Conservation (phyloP, 2,113 vertebrate genomes). For the Saguinus midas region DNA sequence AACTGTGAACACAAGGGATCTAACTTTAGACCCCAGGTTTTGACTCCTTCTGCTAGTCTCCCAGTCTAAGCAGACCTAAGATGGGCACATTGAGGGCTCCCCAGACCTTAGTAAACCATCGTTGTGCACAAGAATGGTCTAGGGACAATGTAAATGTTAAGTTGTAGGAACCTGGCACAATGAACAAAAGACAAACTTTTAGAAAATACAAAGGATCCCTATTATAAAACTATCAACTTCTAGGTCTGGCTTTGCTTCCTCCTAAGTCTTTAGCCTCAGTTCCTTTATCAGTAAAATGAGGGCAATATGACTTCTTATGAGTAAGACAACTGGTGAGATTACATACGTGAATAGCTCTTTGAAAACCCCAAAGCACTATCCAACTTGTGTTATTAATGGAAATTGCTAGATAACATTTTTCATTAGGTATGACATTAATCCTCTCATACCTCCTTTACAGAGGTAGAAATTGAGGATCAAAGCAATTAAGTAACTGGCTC, state of each 20-base stretch:
- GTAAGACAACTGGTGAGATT: background rate
- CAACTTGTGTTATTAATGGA: background rate
- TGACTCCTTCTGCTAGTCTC: background rate
- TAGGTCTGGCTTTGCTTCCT: background rate
- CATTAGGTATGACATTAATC: background rate
- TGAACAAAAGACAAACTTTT: background rate
- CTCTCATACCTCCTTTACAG: background rate
- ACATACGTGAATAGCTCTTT: background rate
- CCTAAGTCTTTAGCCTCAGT: background rate
- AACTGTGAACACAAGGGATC: background rate
- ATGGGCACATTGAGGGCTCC: background rate
- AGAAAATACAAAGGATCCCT: background rate
- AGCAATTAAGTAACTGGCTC: background rate
- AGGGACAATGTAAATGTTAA: accelerated
- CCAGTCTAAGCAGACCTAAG: background rate
- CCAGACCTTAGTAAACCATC: background rate
- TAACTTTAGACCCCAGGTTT: background rate
- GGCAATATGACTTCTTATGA: background rate
- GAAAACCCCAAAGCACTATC: background rate
- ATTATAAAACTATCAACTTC: background rate
- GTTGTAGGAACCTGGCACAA: background rate
- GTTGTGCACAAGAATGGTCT: background rate
- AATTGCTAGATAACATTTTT: background rate
- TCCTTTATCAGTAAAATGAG: constrained; percentile 5
- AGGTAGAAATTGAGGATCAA: background rate